A percentile compares a stretch with the other conserved stretches of the same genome.
Conservation (phyloP, 2,888 invertebrate genomes). For the Dasypolia templi region DNA sequence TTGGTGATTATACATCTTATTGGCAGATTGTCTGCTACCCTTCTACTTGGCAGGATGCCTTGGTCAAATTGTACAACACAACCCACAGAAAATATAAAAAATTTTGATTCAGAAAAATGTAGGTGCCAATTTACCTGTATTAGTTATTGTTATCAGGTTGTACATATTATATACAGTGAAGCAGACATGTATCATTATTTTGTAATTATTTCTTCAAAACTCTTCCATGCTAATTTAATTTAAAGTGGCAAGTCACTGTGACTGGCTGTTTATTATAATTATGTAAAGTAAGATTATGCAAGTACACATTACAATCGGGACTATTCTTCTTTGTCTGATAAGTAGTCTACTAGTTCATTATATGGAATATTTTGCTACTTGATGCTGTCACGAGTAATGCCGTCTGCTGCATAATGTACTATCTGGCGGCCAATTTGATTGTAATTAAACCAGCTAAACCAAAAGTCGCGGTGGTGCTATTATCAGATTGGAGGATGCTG, state of each 20-base stretch:
- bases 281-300: not conserved
- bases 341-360: not conserved
- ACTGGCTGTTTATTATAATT: constrained; percentile 14
- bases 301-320: not conserved
- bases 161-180: not conserved
- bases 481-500: not conserved
- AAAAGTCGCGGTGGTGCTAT: not conserved
- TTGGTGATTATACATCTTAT: not conserved
- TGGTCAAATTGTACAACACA: no score
- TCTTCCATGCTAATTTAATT: constrained; percentile 19
- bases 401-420: not conserved
- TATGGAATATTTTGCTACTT: not conserved
- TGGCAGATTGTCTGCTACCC: not conserved
- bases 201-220: constrained; percentile 5
- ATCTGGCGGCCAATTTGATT: not conserved
- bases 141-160: not conserved
- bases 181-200: not conserved
- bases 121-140: no score
- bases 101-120: no score
- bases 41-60: not conserved
- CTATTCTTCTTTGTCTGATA: constrained; percentile 6
- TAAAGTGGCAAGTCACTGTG: constrained; percentile 1
- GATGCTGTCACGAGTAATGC: not conserved
- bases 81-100: no score
- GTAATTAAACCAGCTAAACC: not conserved